Evolutionary conservation across 2,888 invertebrate species (phyloP), one percentile per base, ranked within the genome.

Genomic region (Stratiomys singularior): DNA sequence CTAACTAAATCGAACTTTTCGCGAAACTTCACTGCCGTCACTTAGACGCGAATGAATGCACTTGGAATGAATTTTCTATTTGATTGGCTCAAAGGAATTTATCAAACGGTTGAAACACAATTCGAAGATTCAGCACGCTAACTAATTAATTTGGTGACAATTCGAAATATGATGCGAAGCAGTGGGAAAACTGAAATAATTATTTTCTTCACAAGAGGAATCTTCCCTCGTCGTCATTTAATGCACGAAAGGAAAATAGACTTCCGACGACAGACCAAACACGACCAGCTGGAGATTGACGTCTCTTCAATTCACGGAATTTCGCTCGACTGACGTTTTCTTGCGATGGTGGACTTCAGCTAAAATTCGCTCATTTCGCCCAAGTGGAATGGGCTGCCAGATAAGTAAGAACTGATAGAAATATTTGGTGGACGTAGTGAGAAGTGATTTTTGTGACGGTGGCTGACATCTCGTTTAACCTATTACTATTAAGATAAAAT

Each of bases 321-420:
- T 81, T 81, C 80, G 78, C 81, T 82, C 81, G 81, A 82, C 82
- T 82, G 80, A 79, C 80, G 47, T 78, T 37, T 79, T 52, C 13
- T 60, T 27, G 46, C 47, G 47, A 15, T 64, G 28, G n/a, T 1
- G 63, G 58, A n/a, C 7, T 3, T 25, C 11, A 60, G n/a, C n/a
- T n/a, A n/a, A n/a, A n/a, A n/a, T 76, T 63, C 76, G 46, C 44
- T 52, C 23, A 4, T 1, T 64, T 76, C 76, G 76, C 76, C 64
- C 46, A 23, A n/a, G 9, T 9, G 1, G 25, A 7, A 28, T 1
- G 7, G 23, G 37, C 13, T 74, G 74, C 58, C 58, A 13, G 72
- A 66, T 66, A 5, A 21, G 23, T 11, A n/a, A n/a, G 7, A 18
- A 44, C 44, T 37, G 66, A 18, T 7, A 1, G 15, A 13, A n/a